These are phyloP conservation scores for Clarias batrachus DNA, from an alignment of 2,113 vertebrate species.

Conservation along the genomic window DNA sequence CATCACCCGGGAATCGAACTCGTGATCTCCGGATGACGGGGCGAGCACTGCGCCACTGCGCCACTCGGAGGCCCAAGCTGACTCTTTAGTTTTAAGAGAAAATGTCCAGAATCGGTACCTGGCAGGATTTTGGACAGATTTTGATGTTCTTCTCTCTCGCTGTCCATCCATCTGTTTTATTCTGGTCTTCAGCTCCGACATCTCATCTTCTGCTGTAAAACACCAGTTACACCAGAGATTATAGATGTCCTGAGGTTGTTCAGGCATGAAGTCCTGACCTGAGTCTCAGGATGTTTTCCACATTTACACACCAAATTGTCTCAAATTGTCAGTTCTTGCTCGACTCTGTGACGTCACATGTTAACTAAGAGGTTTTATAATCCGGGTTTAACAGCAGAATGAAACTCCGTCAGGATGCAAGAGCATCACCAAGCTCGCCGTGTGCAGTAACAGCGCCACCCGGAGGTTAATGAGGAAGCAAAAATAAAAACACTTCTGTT, in stretches of 20 bases:
- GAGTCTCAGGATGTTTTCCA: not conserved
- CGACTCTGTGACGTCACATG: too few relatives aligned
- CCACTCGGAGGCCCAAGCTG: not conserved
- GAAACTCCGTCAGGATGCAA: slow-evolving; percentile 38
- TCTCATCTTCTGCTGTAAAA: slow-evolving; percentile 80
- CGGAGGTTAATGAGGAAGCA: not conserved
- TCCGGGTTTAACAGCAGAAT: slow-evolving; percentile 49
- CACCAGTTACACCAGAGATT: slow-evolving; percentile 49
- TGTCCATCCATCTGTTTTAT: slow-evolving; percentile 82
- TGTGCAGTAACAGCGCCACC: not conserved
- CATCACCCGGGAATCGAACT: too few relatives aligned
- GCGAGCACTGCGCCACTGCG: too few relatives aligned
- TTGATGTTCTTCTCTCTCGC: slow-evolving; percentile 83
- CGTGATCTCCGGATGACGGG: too few relatives aligned
- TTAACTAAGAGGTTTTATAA: slow-evolving; percentile 28
- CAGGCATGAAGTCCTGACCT: not conserved
- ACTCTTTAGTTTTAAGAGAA: not conserved
- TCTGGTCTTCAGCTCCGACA: slow-evolving; percentile 84
- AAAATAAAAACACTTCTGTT: not conserved
- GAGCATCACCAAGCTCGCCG: slow-evolving; percentile 49
- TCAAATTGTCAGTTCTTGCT: too few relatives aligned
- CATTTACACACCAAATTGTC: too few relatives aligned
- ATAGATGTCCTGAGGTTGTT: not conserved
- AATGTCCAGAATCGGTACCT: slow-evolving; percentile 68
- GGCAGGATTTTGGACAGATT: slow-evolving; percentile 71